Base-by-base conservation (phyloP, 2,797 vertebrate species). In the Danio choprae region DNA sequence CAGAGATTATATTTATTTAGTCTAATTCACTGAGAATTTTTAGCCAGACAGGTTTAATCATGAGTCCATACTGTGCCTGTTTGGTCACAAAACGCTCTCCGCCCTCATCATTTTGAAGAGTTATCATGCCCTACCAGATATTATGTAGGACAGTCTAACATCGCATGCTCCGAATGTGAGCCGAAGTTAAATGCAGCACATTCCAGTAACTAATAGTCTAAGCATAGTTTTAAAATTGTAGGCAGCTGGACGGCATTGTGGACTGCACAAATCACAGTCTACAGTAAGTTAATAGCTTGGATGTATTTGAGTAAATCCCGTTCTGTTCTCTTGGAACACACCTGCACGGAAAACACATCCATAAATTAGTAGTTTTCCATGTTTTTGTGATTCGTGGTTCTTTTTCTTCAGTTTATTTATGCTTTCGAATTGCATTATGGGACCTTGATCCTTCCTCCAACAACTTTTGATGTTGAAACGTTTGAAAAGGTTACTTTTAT, bases 91-190 rank as follows among this genome's bases (percentile, higher is more conserved):
- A 77, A 59, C 7, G 53, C 48, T 38, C 64, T 59, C 51, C 59
- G 64, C 58, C 64, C 64, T 77, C 53, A 59, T 59, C 0, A 36
- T 77, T 68, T 68, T 77, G 11, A 59, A 46, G 56, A 56, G 62
- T 67, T 38, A 67, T 56, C 20, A 12, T 38, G 63, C 38, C 60
- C 36, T 64, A 62, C 72, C 44, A 40, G 6, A 38, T 8, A 77
- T 56, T 67, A 67, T 77, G 20, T 67, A 77, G 74, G 51, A 56
- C 74, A 77, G 22, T 7, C n/a, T 56, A 72, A 58, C 10, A 58
- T 36, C 44, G 50, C 13, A 44, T 16, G 12, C 60, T 64, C 18
- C 1, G 3, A 40, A 20, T 16, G 4, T 18, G 40, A 67, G 16
- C 56, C 40, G 67, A 16, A n/a, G 60, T 77, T 56, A 65, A 64